Base-by-base conservation (phyloP, 1,140 invertebrate genomes). In the Drosophila cardini region DNA sequence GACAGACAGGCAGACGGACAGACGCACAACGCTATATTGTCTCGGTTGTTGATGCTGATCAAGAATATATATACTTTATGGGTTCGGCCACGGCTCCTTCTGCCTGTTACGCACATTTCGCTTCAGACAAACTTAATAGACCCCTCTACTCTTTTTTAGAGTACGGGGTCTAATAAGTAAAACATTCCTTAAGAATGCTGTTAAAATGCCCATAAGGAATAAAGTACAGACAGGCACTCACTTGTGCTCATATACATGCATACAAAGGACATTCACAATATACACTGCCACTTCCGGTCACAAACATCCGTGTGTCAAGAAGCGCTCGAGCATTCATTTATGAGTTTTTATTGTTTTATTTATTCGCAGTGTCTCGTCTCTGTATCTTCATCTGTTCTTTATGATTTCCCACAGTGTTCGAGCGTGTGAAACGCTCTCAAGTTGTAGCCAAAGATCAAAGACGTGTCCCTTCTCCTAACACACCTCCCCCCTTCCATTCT, bases 241-340 rank as follows among this genome's bases (percentile, higher is more conserved):
- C 34, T 55, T 9, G 13, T 38, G 38, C 34, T 26, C 40, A 50
- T 50, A 52, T 10, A 53, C 26, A 70, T 43, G 46, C 34, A 61
- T 55, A 77, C 15, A 56, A 8, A 71, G 32, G 32, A 50, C 58
- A 70, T 40, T 34, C n/a, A 65, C 15, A 52, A 38, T 18, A 42
- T 62, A 21, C 21, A 53, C 52, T 58, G 15, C 50, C 45, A 73
- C 45, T 65, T 86, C 82, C 83, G 71, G 83, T 72, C 63, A 52
- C 78, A 38, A 78, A 86, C 83, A 78, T 86, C 83, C 82, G 78
- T 86, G 75, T 87, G 83, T 87, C 78, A 86, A 86, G 75, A 72
- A 71, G 82, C 82, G 58, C 83, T 86, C 83, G 72, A 73, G 82
- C 82, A 87, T 86, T 83, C 64, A 86, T 86, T 86, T 86, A 87